Base-by-base conservation (phyloP, 1,140 invertebrate species). In the Antheraea pernyi region DNA sequence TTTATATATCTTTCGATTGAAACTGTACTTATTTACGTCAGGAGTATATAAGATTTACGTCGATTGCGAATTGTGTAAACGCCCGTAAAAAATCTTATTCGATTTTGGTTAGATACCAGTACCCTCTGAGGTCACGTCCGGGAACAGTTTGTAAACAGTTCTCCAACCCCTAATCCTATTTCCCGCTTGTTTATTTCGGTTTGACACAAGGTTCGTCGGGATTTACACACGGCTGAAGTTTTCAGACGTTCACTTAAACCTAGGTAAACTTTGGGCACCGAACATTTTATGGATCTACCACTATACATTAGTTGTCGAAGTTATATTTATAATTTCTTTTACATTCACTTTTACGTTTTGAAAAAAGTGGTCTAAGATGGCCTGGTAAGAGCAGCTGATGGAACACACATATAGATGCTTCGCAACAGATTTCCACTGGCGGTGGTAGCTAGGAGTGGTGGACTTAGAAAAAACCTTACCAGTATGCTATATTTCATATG, bases 131-230 rank as follows among this genome's bases (percentile, higher is more conserved):
- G 80, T 85, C 84, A 83, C 83, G 83, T 83, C 72, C 75, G 71
- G 63, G 69, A 67, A 68, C 75, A 73, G 77, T 83, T 83, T 78
- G 84, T 80, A 86, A 86, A 86, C 83, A 83, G 78, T 76, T 81
- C 78, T 71, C 70, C 65, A 53, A 67, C 65, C 74, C 42, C 74
- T 83, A 78, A 83, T 83, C 74, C 74, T 81, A 77, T 82, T 81
- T 81, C 68, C 69, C 64, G 71, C 67, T 77, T 76, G 74, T 81
- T 81, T 83, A 78, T 77, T 80, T 80, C 76, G 74, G 75, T 80
- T 76, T 74, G 74, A 78, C 78, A 76, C 75, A 68, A 71, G 73
- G 70, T 71, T 69, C 62, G 48, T 53, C 64, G 67, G 61, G 68
- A 76, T 76, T 76, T 72, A 76, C 68, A 72, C 68, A 64, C 66